Evolutionary conservation across 2,113 vertebrate genomes (phyloP).

Genomic region (Nestor notabilis): DNA sequence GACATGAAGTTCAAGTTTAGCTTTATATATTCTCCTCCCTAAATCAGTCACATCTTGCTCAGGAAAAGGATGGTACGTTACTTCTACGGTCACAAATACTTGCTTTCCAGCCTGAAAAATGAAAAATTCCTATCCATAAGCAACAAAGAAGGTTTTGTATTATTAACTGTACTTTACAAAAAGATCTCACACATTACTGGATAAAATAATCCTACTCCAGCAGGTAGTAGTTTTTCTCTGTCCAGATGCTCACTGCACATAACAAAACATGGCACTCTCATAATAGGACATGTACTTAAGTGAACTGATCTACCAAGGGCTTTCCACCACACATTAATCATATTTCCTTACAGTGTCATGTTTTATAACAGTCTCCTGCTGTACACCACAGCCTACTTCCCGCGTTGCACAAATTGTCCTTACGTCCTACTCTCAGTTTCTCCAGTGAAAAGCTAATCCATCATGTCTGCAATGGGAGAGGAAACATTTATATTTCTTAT

Average conservation of each 20-base stretch:
- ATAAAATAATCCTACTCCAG: background rate
- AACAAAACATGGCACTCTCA: rapidly evolving
- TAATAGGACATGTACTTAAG: background rate
- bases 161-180: background rate
- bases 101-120: background rate
- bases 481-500: conserved; percentile 5
- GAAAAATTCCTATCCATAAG: background rate
- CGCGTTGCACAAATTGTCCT: background rate
- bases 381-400: background rate
- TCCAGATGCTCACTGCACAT: background rate
- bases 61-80: background rate
- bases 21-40: background rate
- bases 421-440: background rate
- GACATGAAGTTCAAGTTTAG: background rate
- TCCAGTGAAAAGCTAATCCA: conserved; percentile 1
- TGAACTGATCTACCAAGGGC: background rate
- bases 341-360: background rate
- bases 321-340: background rate
- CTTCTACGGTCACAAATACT: background rate
- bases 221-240: background rate
- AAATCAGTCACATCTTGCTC: background rate
- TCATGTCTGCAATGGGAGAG: background rate
- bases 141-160: background rate
- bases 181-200: background rate
- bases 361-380: conserved; percentile 19